Percentiles rank a stretch among this genome's conserved stretches.
These are phyloP conservation scores for Cochlearius cochlearius DNA, from an alignment of 2,113 vertebrate species.

Conservation along the genomic window DNA sequence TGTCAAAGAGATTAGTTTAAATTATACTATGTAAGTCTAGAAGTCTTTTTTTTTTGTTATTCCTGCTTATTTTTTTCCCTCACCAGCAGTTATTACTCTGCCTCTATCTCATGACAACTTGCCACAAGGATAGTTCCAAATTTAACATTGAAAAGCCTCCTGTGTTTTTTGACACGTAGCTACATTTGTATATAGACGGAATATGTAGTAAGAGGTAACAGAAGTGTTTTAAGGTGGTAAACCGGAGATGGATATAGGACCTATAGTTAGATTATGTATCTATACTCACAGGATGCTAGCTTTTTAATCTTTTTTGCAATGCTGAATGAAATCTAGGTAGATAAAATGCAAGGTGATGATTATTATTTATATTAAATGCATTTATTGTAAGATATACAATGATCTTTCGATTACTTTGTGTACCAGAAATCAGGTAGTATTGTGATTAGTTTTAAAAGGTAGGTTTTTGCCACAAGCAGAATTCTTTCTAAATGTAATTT, in stretches of 20 bases:
- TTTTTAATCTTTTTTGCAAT: neutral
- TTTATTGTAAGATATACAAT: neutral
- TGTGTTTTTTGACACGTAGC: neutral
- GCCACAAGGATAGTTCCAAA: neutral
- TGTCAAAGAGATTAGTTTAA: neutral
- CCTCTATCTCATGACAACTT: neutral
- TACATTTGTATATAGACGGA: neutral
- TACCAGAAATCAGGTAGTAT: neutral
- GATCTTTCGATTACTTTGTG: neutral
- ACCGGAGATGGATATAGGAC: neutral
- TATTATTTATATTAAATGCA: neutral
- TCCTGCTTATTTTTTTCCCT: neutral
- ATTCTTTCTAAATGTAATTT: neutral
- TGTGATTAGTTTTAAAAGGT: neutral
- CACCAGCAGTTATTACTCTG: neutral
- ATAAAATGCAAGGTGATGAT: neutral
- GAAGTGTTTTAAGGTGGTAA: neutral
- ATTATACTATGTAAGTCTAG: neutral
- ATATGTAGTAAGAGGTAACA: neutral
- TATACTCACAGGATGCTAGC: neutral
- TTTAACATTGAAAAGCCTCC: neutral
- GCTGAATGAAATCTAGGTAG: neutral
- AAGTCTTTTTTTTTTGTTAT: neutral
- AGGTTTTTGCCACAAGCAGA: neutral
- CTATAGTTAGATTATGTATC: neutral